Conservation (phyloP, 2,888 invertebrate species). For the Amiota mariae region DNA sequence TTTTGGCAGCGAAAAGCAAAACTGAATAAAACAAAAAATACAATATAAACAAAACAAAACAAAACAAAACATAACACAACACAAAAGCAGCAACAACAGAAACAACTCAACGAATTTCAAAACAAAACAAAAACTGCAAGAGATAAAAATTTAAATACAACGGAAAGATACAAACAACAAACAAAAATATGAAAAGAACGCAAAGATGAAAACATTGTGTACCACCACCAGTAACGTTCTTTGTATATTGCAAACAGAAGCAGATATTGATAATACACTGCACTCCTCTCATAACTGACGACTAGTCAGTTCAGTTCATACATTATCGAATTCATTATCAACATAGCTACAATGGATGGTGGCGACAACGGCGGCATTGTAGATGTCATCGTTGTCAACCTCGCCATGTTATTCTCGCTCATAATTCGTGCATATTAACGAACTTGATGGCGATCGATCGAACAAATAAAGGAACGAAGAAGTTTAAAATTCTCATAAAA, state of each 20-base stretch:
- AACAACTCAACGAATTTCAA: not conserved
- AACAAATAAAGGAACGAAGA: constrained; percentile 14
- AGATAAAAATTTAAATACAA: constrained; percentile 13
- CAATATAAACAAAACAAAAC: not conserved
- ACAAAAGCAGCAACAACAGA: not conserved
- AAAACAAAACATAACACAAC: not conserved
- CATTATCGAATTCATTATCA: constrained; percentile 7
- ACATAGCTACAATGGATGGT: not conserved
- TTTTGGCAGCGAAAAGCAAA: constrained; percentile 56
- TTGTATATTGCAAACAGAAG: constrained; percentile 47
- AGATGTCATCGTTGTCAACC: not conserved
- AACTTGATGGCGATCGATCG: not conserved
- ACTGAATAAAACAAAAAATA: constrained; percentile 15
- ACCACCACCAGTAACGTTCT: constrained; percentile 40
- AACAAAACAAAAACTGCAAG: constrained; percentile 33
- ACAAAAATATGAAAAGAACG: not conserved
- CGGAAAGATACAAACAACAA: not conserved
- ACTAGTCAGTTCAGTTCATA: not conserved
- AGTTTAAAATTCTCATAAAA: constrained; percentile 14
- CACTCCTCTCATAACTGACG: not conserved
- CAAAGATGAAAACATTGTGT: not conserved
- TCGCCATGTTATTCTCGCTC: not conserved
- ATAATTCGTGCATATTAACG: not conserved
- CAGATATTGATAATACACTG: not conserved
- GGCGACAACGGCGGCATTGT: not conserved